Percentiles rank a stretch among this genome's conserved stretches.
Conservation (phyloP, 1,140 invertebrate species). For the Ectropis grisescens region DNA sequence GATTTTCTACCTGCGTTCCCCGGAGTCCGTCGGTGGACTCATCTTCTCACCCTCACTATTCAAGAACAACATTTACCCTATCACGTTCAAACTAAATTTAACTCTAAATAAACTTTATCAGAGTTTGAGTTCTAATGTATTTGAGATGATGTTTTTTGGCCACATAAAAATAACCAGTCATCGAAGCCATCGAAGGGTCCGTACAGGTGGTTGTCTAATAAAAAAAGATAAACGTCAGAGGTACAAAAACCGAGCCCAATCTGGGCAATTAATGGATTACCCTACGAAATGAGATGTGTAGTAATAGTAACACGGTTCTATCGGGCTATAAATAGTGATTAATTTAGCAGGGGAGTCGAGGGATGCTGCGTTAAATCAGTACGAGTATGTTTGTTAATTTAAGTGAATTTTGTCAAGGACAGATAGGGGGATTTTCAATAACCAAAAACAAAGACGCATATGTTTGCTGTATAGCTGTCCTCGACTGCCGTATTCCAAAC, state of each 20-base stretch:
- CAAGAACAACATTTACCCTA: slow-evolving; percentile 18
- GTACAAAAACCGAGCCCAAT: slow-evolving; percentile 22
- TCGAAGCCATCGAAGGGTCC: slow-evolving; percentile 42
- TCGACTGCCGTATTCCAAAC: no score
- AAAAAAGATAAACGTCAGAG: slow-evolving; percentile 26
- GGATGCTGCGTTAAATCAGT: no score
- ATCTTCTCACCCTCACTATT: slow-evolving; percentile 44
- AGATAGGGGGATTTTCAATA: no score
- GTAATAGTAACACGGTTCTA: no score
- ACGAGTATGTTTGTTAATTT: no score
- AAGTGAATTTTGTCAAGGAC: no score
- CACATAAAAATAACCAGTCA: slow-evolving; percentile 57
- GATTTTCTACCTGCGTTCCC: slow-evolving; percentile 55
- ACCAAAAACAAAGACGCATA: no score
- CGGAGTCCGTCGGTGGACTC: slow-evolving; percentile 31
- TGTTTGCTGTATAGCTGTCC: no score
- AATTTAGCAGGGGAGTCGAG: no score
- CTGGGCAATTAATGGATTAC: slow-evolving; percentile 50
- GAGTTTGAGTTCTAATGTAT: slow-evolving; percentile 13
- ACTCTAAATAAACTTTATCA: background rate
- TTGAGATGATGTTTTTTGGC: no score
- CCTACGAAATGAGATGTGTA: slow-evolving; percentile 36
- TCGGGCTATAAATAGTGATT: no score
- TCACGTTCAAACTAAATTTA: slow-evolving; percentile 3
- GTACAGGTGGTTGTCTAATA: slow-evolving; percentile 42